Evolutionary conservation across 2,888 invertebrate species (phyloP).

Genomic region (Leptothorax acervorum): DNA sequence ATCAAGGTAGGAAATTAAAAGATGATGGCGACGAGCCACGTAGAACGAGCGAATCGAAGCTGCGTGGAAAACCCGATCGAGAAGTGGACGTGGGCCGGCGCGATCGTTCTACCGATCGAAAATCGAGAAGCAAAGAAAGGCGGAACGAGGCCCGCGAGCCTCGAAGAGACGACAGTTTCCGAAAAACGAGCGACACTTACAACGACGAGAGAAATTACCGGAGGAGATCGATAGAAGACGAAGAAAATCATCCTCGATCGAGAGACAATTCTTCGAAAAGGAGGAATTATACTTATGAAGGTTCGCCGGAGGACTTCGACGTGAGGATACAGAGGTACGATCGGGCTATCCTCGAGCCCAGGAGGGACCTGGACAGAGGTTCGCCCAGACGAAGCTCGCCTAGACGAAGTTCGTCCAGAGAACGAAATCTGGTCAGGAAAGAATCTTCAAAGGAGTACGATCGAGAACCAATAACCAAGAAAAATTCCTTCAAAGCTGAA

Average conservation of each 20-base stretch:
- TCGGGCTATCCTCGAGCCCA: conserved; percentile 66
- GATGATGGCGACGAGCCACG: conserved; percentile 60
- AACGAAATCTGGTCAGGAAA: conserved; percentile 33
- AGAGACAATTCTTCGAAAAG: conserved; percentile 68
- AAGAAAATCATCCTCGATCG: conserved; percentile 60
- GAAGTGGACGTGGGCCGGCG: conserved; percentile 18
- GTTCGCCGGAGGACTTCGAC: conserved; percentile 77
- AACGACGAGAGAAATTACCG: conserved; percentile 38
- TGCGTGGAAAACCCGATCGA: conserved; percentile 42
- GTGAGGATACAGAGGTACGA: conserved; percentile 79
- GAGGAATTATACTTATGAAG: conserved; percentile 72
- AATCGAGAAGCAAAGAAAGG: conserved; percentile 66
- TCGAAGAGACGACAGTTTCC: conserved; percentile 48
- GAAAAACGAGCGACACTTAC: conserved; percentile 55
- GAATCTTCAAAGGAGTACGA: conserved; percentile 67
- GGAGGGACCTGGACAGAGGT: conserved; percentile 73
- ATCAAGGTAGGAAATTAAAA: conserved; percentile 46
- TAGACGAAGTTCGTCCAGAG: conserved; percentile 66
- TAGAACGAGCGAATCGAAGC: conserved; percentile 46
- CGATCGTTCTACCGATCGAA: conserved; percentile 65
- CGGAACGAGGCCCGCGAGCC: conserved; percentile 53
- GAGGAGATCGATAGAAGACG: conserved; percentile 66
- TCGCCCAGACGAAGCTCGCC: conserved; percentile 51
- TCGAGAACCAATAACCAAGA: conserved; percentile 66
- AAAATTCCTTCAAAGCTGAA: conserved; percentile 73